Base-by-base conservation (phyloP, 2,888 invertebrate species). In the Thera britannica region DNA sequence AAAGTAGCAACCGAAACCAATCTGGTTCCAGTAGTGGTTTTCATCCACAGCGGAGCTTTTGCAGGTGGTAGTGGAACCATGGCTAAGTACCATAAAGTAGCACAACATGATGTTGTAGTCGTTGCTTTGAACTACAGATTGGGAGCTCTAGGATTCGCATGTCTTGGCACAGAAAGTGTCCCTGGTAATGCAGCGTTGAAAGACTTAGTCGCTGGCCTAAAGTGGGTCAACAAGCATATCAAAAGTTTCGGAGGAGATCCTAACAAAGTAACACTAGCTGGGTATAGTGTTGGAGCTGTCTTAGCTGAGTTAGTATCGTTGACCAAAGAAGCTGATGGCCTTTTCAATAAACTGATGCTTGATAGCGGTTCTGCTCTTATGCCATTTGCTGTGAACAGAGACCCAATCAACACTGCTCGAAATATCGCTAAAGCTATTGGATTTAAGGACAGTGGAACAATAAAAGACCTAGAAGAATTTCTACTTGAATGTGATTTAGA, bases 151-250 rank as follows among this genome's bases (percentile, higher is more conserved):
- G 97, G 96, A 12, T 96, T 96, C 84, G 94, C 96, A 35, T 95
- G 95, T 72, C 86, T 95, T 58, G 95, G 95, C 2, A 94, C 90
- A 48, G 87, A 92, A 75, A 94, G 95, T 72, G 95, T 95, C 38
- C 95, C 97, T 0, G 98, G 98, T 0, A 98, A 98, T 85, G 96
- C 97, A 72, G 98, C 97, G 0, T 84, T 98, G 58, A 96, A 97
- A 83, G 98, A 98, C 84, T 97, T 98, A 83, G 95, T 96, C 62
- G 94, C 97, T 82, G 97, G 97, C 0, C 88, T 98, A 58, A 88
- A 95, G 73, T 97, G 97, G 96, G 94, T 97, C 1, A 95, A 95
- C 71, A 95, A 96, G 71, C 96, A 98, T 83, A 96, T 98, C 6
- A 90, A 76, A 12, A 94, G 95, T 62, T 98, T 98, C 83, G 97